Percentiles rank a stretch among this genome's conserved stretches.
These are phyloP conservation scores for Suncus etruscus DNA, from an alignment of 2,113 vertebrate species.

Conservation along the genomic window DNA sequence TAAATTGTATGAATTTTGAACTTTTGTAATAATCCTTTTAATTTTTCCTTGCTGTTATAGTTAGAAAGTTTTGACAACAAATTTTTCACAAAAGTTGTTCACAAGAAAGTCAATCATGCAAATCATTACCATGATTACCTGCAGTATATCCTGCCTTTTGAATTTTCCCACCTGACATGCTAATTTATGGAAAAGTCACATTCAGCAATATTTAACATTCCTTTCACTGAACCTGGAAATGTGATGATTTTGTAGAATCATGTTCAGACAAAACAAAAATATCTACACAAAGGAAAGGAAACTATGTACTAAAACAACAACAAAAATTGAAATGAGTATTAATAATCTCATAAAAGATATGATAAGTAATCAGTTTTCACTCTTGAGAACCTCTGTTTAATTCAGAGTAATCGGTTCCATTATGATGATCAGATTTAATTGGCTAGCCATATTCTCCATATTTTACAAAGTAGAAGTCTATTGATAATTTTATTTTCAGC, in stretches of 20 bases:
- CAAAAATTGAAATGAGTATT: background rate
- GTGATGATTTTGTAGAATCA: background rate
- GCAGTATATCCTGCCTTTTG: background rate
- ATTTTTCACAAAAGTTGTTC: background rate
- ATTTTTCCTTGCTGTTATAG: background rate
- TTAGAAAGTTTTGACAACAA: background rate
- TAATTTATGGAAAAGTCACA: background rate
- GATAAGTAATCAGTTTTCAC: background rate
- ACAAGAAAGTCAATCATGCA: background rate
- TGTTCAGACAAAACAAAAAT: background rate
- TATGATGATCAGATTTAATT: background rate
- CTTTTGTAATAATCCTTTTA: no score
- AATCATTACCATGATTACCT: background rate
- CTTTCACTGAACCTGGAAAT: background rate
- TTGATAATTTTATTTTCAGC: background rate
- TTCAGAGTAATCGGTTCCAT: background rate
- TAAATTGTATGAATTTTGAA: no score
- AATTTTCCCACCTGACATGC: background rate
- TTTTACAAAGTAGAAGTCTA: background rate
- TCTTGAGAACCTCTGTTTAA: background rate
- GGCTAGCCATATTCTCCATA: background rate
- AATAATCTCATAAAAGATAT: background rate
- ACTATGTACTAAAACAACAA: background rate
- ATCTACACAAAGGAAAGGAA: background rate
- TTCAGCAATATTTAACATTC: background rate